Evolutionary conservation across 2,888 invertebrate species (phyloP), one percentile per base, ranked within the genome.

Genomic region (Tuberolachnus salignus): DNA sequence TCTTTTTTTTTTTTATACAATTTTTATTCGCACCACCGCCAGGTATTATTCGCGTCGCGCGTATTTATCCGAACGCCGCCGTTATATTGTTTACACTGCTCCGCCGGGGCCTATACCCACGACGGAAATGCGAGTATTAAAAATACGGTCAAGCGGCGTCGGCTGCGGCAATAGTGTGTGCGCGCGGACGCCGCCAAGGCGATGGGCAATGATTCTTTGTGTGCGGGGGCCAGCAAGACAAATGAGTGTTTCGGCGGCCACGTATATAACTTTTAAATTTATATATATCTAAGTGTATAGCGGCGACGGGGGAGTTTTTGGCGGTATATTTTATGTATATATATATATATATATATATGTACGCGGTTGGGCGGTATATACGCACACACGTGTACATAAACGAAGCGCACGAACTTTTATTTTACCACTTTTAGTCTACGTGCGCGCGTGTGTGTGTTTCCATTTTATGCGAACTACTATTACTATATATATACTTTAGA

Each of bases 361-460:
- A 19, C 19, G 19, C 57, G 63, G 44, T 13, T 49, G 9, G 16
- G 4, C 3, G 21, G 67, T 26, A n/a, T 23, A 53, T 23, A 61
- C 64, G 14, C 64, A 21, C 44, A 19, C 21, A 63, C 21, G 9
- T 26, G 34, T n/a, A 42, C 11, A 69, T 19, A 55, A 42, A 55
- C 61, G 61, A 63, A 63, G 49, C 49, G 46, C 46, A 49, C 59
- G 59, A 73, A 73, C 72, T 73, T 73, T 73, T 73, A 73, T 73
- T 73, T 73, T 63, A 73, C 72, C 49, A 73, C 61, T 63, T 73
- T 73, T 73, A 42, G 61, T 73, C 49, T 72, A 19, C 19, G 72
- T 34, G 59, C 26, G 14, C n/a, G 44, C 34, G 21, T n/a, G 64
- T 46, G 71, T 46, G 19, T 19, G 72, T 59, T 59, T 44, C 71